Conservation (phyloP, 1,140 invertebrate species). For the Neuroterus valhalla region DNA sequence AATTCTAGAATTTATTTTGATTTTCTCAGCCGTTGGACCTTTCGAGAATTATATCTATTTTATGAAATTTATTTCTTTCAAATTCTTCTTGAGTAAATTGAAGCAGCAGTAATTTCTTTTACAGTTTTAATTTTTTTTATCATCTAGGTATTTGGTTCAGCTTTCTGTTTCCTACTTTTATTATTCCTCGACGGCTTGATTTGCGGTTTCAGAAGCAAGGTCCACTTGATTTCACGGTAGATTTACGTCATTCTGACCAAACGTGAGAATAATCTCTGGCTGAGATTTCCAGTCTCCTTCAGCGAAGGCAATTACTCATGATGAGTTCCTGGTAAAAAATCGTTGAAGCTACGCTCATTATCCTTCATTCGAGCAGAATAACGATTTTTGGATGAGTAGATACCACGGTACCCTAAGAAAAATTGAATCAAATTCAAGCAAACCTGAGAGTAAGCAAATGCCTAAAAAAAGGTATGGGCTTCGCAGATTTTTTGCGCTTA, state of each 20-base stretch:
- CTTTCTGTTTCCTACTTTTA: background rate
- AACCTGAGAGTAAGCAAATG: no score
- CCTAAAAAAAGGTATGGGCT: no score
- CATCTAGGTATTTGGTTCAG: background rate
- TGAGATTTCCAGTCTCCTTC: background rate
- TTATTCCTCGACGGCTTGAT: background rate
- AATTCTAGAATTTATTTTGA: no score
- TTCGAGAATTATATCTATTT: no score
- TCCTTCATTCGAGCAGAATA: background rate
- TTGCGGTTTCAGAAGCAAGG: background rate
- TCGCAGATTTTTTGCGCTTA: no score
- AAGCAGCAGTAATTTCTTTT: no score
- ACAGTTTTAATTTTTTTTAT: no score
- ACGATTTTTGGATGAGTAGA: background rate
- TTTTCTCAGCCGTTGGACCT: no score
- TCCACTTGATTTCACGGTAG: background rate
- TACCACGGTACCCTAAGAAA: no score
- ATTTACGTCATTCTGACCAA: slow-evolving; percentile 22
- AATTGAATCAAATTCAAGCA: no score
- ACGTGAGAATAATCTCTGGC: background rate
- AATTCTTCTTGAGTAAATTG: no score
- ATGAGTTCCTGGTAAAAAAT: slow-evolving; percentile 6
- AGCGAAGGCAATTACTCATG: background rate
- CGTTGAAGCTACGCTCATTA: background rate
- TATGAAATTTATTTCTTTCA: no score